Evolutionary conservation across 2,888 invertebrate genomes (phyloP), one percentile per base, ranked within the genome.

Genomic region (Polyploca ridens): DNA sequence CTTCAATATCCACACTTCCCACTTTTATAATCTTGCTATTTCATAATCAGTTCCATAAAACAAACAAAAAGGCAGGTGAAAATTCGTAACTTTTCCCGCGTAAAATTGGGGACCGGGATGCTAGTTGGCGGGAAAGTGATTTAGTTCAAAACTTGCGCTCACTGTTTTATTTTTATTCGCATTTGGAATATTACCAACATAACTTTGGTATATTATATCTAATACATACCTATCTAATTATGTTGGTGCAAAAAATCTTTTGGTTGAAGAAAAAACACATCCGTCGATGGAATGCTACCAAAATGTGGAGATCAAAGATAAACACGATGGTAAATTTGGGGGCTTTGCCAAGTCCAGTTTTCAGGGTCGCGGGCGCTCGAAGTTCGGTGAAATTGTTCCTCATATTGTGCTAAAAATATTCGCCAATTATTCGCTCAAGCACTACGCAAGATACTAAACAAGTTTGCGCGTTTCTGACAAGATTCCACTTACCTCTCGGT

Each of bases 401-500:
- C 87, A 81, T 90, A 80, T 77, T 80, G 85, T 83, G 90, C 91
- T 92, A 93, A 90, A 93, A 91, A 91, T 92, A 92, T 91, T 90
- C 85, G 75, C 83, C 76, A 76, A 79, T 78, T 76, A 78, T 78
- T 78, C 69, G 77, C 78, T 67, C 69, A 78, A 54, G 54, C 54
- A 54, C 54, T 54, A 76, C 76, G 78, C 77, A 77, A 75, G 75
- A 71, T 63, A 66, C 68, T 72, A 59, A 68, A 58, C 67, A 66
- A 62, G 62, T 65, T 59, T 69, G 67, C 68, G 65, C 71, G 71
- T 81, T 76, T 77, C 68, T 76, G 63, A 71, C 71, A 73, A 73
- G 68, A 69, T 67, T 71, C 64, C 73, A 82, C 94, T 87, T 80
- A 95, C 95, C 95, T 95, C 88, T 94, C 95, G 64, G 94, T 95